A percentile compares a stretch with the other conserved stretches of the same genome.
phyloP scores from a whole-genome alignment of 92 coral and sea anemone genomes.

The Nematostella vectensis region DNA sequence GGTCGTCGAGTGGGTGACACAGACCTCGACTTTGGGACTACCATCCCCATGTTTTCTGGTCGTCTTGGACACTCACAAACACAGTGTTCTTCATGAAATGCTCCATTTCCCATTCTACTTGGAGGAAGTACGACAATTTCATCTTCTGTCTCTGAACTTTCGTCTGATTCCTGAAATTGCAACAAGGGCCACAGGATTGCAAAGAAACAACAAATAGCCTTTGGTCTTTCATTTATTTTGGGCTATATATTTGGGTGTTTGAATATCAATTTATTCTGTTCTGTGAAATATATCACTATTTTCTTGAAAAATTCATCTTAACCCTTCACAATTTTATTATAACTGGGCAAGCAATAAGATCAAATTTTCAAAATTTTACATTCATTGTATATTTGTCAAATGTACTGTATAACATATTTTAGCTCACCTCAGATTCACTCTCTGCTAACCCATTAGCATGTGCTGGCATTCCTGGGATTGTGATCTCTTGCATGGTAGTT shows the following conservation, averaged over 20 bases:
- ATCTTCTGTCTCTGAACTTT: constrained; percentile 74
- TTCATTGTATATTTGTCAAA: no score
- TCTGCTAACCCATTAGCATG: constrained; percentile 11
- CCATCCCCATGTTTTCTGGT: constrained; percentile 85
- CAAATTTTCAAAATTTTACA: no score
- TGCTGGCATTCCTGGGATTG: constrained; percentile 54
- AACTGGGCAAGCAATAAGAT: no score
- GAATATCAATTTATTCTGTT: no score
- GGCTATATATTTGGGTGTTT: no score
- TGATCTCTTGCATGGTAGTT: constrained; percentile 84
- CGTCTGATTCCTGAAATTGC: constrained; percentile 39
- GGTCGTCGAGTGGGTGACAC: constrained; percentile 72
- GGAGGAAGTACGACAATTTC: constrained; percentile 64
- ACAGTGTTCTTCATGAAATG: constrained; percentile 59
- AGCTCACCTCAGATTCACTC: constrained; percentile 26
- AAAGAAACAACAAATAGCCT: no score
- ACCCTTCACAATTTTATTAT: no score
- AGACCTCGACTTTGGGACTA: constrained; percentile 75
- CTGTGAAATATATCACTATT: no score
- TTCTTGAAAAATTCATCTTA: no score
- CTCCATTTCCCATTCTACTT: constrained; percentile 34
- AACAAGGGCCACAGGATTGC: no score
- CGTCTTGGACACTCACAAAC: constrained; percentile 96
- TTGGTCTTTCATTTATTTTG: background rate
- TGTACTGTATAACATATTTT: no score